phyloP scores from a whole-genome alignment of 2,797 vertebrate species.

The Malacoctenus gilli region DNA sequence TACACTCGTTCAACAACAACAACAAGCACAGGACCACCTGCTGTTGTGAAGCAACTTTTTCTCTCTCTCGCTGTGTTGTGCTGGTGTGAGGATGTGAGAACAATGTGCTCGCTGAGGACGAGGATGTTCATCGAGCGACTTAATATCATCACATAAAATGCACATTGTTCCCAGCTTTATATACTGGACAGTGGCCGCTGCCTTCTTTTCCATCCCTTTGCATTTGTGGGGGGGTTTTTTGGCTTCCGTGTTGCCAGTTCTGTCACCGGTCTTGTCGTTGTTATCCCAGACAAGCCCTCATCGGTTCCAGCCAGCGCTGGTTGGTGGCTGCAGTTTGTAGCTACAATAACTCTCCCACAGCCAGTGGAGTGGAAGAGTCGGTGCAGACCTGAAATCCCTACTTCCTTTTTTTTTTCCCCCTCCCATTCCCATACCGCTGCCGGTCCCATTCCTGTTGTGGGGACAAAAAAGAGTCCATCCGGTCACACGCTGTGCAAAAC shows the following conservation, averaged over 20 bases:
- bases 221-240: too few relatives aligned
- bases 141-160: not conserved
- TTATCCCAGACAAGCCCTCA: slow-evolving; percentile 28
- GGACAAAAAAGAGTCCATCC: slow-evolving; percentile 73
- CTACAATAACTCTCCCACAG: slow-evolving; percentile 78
- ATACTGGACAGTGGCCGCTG: not conserved
- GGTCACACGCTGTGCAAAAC: slow-evolving; percentile 77
- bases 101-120: not conserved
- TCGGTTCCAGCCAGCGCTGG: slow-evolving; percentile 39
- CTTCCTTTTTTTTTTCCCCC: slow-evolving; percentile 58
- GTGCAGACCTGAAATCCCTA: slow-evolving; percentile 61
- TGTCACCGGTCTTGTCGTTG: slow-evolving; percentile 13
- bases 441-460: slow-evolving; percentile 60
- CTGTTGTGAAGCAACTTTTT: too few relatives aligned
- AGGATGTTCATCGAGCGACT: not conserved
- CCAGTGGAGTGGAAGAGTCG: slow-evolving; percentile 60
- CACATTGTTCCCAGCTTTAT: not conserved
- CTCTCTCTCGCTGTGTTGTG: too few relatives aligned
- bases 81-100: too few relatives aligned
- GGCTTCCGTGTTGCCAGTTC: slow-evolving; percentile 2
- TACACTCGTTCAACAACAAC: too few relatives aligned
- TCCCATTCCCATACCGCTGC: slow-evolving; percentile 61
- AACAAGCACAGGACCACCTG: too few relatives aligned
- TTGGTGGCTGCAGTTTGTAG: slow-evolving; percentile 39
- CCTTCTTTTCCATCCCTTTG: not conserved